Evolutionary conservation across 2,113 vertebrate species (phyloP).

Genomic region (Larimichthys polyactis): DNA sequence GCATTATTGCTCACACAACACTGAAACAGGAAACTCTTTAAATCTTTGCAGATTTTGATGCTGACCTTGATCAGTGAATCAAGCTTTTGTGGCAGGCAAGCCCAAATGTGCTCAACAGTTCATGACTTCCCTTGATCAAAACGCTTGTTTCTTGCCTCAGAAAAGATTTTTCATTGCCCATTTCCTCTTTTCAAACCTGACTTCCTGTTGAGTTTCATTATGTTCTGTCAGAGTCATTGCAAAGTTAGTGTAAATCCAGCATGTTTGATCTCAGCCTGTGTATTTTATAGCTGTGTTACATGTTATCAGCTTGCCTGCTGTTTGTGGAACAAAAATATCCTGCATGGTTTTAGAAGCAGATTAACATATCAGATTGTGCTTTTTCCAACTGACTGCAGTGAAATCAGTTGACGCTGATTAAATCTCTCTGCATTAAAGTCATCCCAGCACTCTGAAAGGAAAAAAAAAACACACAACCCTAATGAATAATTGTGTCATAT

Average conservation of each 20-base stretch:
- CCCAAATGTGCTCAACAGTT: too few relatives aligned
- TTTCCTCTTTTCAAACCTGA: background rate
- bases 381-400: slow-evolving; percentile 29
- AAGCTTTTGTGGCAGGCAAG: too few relatives aligned
- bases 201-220: background rate
- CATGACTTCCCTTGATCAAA: too few relatives aligned
- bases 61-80: too few relatives aligned
- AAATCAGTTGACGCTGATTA: slow-evolving; percentile 37
- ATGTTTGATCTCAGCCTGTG: background rate
- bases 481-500: slow-evolving; percentile 52
- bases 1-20: too few relatives aligned
- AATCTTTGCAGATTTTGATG: too few relatives aligned
- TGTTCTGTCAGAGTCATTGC: background rate
- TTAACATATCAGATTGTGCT: slow-evolving; percentile 37
- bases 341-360: slow-evolving; percentile 8
- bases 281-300: background rate
- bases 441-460: background rate
- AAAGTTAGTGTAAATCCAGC: background rate
- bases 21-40: too few relatives aligned
- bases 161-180: too few relatives aligned
- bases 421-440: slow-evolving; percentile 34
- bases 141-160: too few relatives aligned
- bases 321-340: background rate
- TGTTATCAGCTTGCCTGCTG: background rate
- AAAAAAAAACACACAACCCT: background rate